Evolutionary conservation across 2,888 invertebrate species (phyloP), one percentile per base, ranked within the genome.

Genomic region (Deilephila elpenor): DNA sequence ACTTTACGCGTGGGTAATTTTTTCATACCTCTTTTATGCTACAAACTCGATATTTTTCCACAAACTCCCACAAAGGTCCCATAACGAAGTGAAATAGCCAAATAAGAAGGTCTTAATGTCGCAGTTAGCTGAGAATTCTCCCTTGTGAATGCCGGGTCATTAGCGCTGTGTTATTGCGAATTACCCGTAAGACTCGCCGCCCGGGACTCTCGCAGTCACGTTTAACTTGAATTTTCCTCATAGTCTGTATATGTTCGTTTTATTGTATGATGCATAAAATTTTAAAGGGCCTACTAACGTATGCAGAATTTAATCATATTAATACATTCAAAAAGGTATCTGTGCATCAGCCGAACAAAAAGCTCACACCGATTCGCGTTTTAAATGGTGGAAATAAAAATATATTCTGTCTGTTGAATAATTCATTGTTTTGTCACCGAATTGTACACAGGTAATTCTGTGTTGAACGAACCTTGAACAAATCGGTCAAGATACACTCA

Each of bases 101-200:
- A 93, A 92, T 92, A 93, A 92, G 92, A 91, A 91, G 92, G 91
- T 92, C 88, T 88, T 92, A 93, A 93, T 92, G 92, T 89, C 89
- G 90, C 91, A 91, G 92, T 93, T 93, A 93, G 88, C 89, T 85
- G 88, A 86, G 91, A 91, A 91, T 90, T 88, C 88, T 88, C 92
- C 91, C 92, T 89, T 88, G 90, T 92, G 92, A 93, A 93, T 93
- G 89, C 86, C 80, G 87, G 88, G 86, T 93, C 93, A 93, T 93
- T 93, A 93, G 92, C 88, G 92, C 90, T 86, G 86, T 91, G 92
- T 93, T 93, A 93, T 91, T 93, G 90, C 91, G 89, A 92, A 90
- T 91, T 89, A 88, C 89, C 88, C 86, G 82, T 86, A 87, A 88
- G 87, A 88, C 87, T 84, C 82, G 80, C 82, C 81, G 79, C 79